Percentiles rank a stretch among this genome's conserved stretches.
Conservation (phyloP, 2,113 vertebrate species). For the Choloepus hoffmanni region DNA sequence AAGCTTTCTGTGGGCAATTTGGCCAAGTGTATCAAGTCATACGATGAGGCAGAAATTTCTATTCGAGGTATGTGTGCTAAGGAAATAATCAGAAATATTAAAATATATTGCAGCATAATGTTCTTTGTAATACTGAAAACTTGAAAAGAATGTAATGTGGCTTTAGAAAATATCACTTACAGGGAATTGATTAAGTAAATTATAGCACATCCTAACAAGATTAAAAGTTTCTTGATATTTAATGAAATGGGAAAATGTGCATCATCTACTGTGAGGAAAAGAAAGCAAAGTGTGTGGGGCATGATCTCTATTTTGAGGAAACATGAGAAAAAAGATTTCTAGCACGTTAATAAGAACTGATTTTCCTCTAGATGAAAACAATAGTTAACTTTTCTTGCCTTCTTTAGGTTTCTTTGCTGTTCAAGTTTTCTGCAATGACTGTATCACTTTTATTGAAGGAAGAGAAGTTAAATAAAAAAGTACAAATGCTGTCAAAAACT, state of each 20-base stretch:
- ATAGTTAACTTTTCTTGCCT: slow-evolving; percentile 19
- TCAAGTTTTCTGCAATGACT: background rate
- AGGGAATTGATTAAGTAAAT: background rate
- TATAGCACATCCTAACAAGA: background rate
- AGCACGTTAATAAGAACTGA: background rate
- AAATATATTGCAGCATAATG: background rate
- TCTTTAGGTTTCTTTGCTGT: background rate
- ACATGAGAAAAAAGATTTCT: background rate
- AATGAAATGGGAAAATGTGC: background rate
- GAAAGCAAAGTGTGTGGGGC: background rate
- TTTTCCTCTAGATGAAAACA: background rate
- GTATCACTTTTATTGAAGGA: background rate
- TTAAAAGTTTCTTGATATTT: background rate
- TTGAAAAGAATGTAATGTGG: background rate
- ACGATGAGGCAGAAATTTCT: background rate
- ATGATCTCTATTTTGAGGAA: background rate
- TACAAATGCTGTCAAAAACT: background rate
- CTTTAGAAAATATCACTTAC: background rate
- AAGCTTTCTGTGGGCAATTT: rapidly evolving
- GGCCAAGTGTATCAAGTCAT: background rate
- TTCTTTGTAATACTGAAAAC: background rate
- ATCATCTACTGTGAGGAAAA: background rate
- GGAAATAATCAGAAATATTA: background rate
- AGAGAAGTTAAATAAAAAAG: background rate
- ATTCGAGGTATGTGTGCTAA: background rate